Conservation (phyloP, 2,888 invertebrate genomes). For the Ormyrus pomaceus region DNA sequence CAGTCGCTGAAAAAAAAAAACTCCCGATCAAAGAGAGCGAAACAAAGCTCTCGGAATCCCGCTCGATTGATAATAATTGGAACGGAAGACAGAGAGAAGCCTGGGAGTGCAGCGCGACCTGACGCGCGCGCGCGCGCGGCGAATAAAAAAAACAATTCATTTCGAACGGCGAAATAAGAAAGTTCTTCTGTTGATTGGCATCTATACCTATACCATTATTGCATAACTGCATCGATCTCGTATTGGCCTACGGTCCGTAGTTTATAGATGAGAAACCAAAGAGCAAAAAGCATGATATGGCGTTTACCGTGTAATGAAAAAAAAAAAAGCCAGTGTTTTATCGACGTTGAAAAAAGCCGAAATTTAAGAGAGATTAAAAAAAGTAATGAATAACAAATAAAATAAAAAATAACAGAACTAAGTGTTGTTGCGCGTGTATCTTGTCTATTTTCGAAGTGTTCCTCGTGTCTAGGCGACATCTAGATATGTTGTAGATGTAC, state of each 20-base stretch:
- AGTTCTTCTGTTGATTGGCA: conserved; percentile 58
- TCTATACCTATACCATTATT: conserved; percentile 17
- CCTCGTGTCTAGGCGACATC: conserved; percentile 55
- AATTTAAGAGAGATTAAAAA: conserved; percentile 11
- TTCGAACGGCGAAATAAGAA: conserved; percentile 50
- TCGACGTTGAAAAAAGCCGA: conserved; percentile 43
- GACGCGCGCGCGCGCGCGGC: neutral
- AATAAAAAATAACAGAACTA: conserved; percentile 50
- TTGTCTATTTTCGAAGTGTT: conserved; percentile 58
- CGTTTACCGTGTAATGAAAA: conserved; percentile 28
- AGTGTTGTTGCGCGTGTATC: conserved; percentile 53
- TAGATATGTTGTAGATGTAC: conserved; percentile 48
- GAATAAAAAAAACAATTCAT: conserved; percentile 10
- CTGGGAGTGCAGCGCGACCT: conserved; percentile 25
- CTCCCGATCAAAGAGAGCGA: neutral
- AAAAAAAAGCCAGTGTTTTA: conserved; percentile 29
- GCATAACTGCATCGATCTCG: conserved; percentile 50
- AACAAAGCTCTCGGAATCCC: neutral
- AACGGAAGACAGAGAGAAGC: neutral
- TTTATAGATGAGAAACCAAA: conserved; percentile 46
- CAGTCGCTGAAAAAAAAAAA: neutral
- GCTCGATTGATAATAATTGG: neutral
- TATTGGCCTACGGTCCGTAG: conserved; percentile 54
- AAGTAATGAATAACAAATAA: conserved; percentile 16
- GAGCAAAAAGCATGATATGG: conserved; percentile 49